These are phyloP conservation scores for Pempheris klunzingeri DNA, from an alignment of 2,797 vertebrate genomes.

Conservation along the genomic window DNA sequence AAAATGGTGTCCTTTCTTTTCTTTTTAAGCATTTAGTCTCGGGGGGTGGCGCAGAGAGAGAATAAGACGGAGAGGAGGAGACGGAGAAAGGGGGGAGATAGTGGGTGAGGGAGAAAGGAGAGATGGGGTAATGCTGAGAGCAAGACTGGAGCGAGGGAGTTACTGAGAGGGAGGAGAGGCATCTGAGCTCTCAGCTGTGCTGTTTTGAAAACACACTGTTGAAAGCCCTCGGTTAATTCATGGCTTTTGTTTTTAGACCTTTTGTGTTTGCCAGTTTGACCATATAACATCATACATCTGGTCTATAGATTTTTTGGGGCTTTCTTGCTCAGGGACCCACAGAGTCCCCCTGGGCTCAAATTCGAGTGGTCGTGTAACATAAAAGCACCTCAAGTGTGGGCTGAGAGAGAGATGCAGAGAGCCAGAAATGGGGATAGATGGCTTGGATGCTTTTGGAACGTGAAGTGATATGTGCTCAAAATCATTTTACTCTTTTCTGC, in stretches of 20 bases:
- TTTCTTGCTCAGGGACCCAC: constrained; percentile 92
- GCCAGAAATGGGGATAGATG: constrained; percentile 78
- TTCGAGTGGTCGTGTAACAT: constrained; percentile 91
- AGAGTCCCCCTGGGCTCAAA: constrained; percentile 91
- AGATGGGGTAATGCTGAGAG: constrained; percentile 62
- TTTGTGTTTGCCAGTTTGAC: constrained; percentile 99
- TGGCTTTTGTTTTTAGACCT: constrained; percentile 94
- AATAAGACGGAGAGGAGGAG: constrained; percentile 68
- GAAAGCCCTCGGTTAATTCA: constrained; percentile 98
- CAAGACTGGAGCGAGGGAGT: constrained; percentile 72
- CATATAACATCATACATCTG: constrained; percentile 99
- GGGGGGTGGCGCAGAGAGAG: constrained; percentile 78
- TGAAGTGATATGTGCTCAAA: constrained; percentile 86
- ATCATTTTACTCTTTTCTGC: constrained; percentile 85
- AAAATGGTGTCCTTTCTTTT: constrained; percentile 92
- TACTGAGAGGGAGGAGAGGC: constrained; percentile 83
- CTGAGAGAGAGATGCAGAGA: constrained; percentile 80
- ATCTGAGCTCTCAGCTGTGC: constrained; percentile 95
- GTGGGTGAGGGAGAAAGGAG: constrained; percentile 77
- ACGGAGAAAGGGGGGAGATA: constrained; percentile 52
- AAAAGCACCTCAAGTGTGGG: constrained; percentile 91
- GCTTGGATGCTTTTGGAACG: constrained; percentile 73
- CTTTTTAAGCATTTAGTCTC: constrained; percentile 91
- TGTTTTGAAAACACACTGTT: constrained; percentile 99
- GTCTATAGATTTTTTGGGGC: constrained; percentile 94